phyloP scores from a whole-genome alignment of 2,113 vertebrate genomes.

The Oryzias melastigma region DNA sequence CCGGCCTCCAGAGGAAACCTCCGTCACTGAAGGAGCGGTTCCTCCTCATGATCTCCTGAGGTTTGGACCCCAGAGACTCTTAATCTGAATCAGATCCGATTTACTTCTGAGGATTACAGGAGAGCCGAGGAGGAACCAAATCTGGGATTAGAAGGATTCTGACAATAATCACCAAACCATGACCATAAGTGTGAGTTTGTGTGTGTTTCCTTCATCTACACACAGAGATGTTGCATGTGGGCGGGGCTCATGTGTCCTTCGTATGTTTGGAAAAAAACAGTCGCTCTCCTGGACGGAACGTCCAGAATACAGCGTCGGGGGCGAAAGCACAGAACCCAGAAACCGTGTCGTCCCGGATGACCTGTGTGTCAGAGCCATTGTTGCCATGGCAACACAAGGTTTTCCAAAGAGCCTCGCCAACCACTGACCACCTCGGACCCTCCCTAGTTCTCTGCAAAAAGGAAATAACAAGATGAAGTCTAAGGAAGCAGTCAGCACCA shows the following conservation, averaged over 20 bases:
- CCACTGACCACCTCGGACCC: constrained; percentile 1
- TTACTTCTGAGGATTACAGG: constrained; percentile 44
- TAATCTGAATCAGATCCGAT: constrained; percentile 36
- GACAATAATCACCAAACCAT: constrained; percentile 8
- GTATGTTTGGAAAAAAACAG: too few relatives aligned
- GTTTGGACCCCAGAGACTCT: constrained; percentile 24
- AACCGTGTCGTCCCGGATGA: constrained; percentile 44
- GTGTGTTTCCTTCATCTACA: too few relatives aligned
- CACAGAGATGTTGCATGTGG: too few relatives aligned
- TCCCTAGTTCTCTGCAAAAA: constrained; percentile 24
- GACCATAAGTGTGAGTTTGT: not conserved
- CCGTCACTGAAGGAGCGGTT: not conserved
- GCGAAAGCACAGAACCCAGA: constrained; percentile 52
- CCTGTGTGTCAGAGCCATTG: constrained; percentile 27
- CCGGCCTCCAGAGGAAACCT: too few relatives aligned
- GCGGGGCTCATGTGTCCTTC: too few relatives aligned
- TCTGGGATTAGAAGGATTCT: constrained; percentile 46
- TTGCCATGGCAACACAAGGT: constrained; percentile 20
- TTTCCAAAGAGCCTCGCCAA: constrained; percentile 23
- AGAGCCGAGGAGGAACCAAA: constrained; percentile 39
- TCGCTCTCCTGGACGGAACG: constrained; percentile 20
- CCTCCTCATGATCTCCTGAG: constrained; percentile 10
- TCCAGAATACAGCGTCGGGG: constrained; percentile 32
- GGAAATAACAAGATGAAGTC: constrained; percentile 28
- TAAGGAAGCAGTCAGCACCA: constrained; percentile 21